phyloP scores from a whole-genome alignment of 2,888 invertebrate genomes.

The Linhomoeus sp. region DNA sequence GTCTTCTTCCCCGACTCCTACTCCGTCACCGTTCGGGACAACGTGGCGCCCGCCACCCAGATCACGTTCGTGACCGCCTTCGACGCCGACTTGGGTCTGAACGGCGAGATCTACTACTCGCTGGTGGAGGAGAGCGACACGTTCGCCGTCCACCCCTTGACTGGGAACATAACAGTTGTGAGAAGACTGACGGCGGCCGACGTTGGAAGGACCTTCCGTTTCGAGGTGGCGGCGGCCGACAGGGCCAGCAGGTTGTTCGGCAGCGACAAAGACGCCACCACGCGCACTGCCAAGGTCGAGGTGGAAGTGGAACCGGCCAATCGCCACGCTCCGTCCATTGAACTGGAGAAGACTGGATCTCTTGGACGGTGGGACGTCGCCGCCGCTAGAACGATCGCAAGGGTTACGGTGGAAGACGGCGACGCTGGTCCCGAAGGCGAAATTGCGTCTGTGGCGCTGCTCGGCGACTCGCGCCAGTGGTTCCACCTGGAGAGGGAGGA shows the following conservation, averaged over 20 bases:
- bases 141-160: conserved; percentile 79
- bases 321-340: conserved; percentile 61
- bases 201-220: conserved; percentile 36
- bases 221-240: conserved; percentile 64
- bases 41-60: conserved; percentile 60
- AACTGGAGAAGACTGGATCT: conserved; percentile 16
- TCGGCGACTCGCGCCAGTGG: not conserved
- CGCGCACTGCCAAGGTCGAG: conserved; percentile 31
- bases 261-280: not conserved
- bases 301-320: conserved; percentile 54
- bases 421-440: conserved; percentile 60
- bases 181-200: conserved; percentile 39
- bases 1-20: conserved; percentile 75
- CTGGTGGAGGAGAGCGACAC: conserved; percentile 41
- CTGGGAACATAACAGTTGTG: conserved; percentile 63
- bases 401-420: conserved; percentile 34
- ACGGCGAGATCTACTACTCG: conserved; percentile 91
- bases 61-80: conserved; percentile 53
- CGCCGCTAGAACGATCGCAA: conserved; percentile 1
- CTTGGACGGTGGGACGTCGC: conserved; percentile 56
- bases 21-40: conserved; percentile 64
- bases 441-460: conserved; percentile 47
- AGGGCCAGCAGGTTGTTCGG: conserved; percentile 44
- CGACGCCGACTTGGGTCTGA: conserved; percentile 83
- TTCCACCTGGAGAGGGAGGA: not conserved